Conservation (phyloP, 92 coral and sea anemone genomes). For the Phenganax marumi region DNA sequence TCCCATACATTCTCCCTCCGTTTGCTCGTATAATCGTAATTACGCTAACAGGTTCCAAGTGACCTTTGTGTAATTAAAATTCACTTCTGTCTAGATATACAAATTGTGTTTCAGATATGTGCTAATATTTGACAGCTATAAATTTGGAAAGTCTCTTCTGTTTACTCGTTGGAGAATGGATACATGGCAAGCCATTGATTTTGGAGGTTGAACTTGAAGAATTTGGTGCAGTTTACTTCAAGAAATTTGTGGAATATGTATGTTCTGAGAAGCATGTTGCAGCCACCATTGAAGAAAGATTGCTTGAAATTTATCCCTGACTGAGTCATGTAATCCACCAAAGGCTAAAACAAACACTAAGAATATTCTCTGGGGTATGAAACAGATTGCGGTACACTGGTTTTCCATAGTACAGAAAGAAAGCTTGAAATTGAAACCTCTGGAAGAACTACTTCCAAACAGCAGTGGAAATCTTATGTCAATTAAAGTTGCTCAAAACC, state of each 20-base stretch:
- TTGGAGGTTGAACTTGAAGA: neutral
- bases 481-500: neutral
- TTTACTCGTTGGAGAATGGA: neutral
- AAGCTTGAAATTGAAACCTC: constrained; percentile 1
- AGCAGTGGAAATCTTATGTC: constrained; percentile 1
- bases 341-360: neutral
- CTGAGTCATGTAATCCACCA: neutral
- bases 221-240: neutral
- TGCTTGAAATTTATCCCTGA: neutral
- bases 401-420: neutral
- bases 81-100: neutral
- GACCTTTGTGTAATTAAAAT: constrained; percentile 28
- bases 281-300: neutral
- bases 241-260: neutral
- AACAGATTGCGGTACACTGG: neutral
- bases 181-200: neutral
- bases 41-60: constrained; percentile 7
- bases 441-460: neutral
- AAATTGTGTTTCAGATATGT: neutral
- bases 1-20: constrained; percentile 7
- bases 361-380: neutral
- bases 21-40: constrained; percentile 25
- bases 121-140: neutral
- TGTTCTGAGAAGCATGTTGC: neutral
- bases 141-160: neutral